These are phyloP conservation scores for Calephelis nemesis DNA, from an alignment of 1,140 invertebrate genomes.

Conservation along the genomic window DNA sequence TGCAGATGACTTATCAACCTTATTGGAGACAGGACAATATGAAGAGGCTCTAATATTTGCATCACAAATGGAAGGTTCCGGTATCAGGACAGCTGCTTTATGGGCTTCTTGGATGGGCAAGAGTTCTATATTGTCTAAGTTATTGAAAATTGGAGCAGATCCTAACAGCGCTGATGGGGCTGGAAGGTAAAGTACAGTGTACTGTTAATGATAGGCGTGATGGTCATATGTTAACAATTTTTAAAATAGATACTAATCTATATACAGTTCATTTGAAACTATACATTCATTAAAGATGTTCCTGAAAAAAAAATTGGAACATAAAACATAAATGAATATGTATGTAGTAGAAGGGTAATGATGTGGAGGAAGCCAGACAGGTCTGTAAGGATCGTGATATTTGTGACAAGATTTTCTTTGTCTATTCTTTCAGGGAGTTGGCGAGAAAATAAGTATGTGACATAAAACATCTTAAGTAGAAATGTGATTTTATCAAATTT, in stretches of 20 bases:
- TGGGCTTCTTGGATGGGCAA: constrained; percentile 79
- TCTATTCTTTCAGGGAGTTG: no score
- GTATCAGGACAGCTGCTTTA: constrained; percentile 54
- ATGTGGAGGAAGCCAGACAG: no score
- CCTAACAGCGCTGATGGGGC: constrained; percentile 66
- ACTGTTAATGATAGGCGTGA: no score
- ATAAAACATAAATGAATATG: no score
- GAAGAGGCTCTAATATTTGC: constrained; percentile 50
- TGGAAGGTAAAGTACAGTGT: constrained; percentile 70
- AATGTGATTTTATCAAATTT: constrained; percentile 35
- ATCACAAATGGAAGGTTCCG: constrained; percentile 41
- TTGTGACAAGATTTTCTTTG: no score
- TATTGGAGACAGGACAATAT: constrained; percentile 71
- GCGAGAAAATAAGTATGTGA: no score
- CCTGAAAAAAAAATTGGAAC: no score
- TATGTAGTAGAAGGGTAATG: no score
- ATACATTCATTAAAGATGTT: no score
- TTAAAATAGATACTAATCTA: no score
- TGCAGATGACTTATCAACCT: constrained; percentile 69
- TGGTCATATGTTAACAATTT: not conserved
- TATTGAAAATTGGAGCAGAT: constrained; percentile 68
- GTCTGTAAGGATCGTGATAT: no score
- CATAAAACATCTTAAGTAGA: not conserved
- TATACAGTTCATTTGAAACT: no score
- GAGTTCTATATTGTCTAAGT: constrained; percentile 53